phyloP scores from a whole-genome alignment of 2,797 vertebrate species.

The Leptoclinus maculatus region DNA sequence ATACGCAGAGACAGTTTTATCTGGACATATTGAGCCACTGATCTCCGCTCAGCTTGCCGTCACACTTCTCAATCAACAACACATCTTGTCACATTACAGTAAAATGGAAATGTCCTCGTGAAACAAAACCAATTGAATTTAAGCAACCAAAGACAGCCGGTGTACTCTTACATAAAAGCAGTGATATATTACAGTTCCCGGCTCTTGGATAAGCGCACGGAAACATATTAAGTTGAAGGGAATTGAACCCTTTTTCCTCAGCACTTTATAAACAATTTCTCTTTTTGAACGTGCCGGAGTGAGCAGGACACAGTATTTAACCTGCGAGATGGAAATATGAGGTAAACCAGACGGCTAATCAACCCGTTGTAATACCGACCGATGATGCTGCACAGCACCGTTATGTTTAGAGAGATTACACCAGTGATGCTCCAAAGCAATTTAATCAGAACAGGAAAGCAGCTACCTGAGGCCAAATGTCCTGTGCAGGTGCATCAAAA shows the following conservation, averaged over 20 bases:
- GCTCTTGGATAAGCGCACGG: constrained; percentile 51
- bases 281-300: constrained; percentile 41
- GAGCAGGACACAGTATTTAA: constrained; percentile 26
- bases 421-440: background rate
- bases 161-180: constrained; percentile 36
- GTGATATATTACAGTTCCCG: constrained; percentile 48
- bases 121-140: constrained; percentile 30
- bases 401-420: background rate
- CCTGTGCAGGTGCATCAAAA: constrained; percentile 12
- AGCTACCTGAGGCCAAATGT: background rate
- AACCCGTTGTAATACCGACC: constrained; percentile 12
- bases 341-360: constrained; percentile 34
- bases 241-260: constrained; percentile 52
- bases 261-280: constrained; percentile 63
- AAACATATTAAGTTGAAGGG: constrained; percentile 55
- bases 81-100: constrained; percentile 24
- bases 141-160: constrained; percentile 17
- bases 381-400: background rate
- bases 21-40: background rate
- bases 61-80: constrained; percentile 26
- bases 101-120: constrained; percentile 30
- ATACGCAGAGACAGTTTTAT: too few species aligned
- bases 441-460: background rate
- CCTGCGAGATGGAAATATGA: constrained; percentile 44
- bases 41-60: background rate